phyloP scores from a whole-genome alignment of 2,888 invertebrate genomes.

The Dendrolimus pini region DNA sequence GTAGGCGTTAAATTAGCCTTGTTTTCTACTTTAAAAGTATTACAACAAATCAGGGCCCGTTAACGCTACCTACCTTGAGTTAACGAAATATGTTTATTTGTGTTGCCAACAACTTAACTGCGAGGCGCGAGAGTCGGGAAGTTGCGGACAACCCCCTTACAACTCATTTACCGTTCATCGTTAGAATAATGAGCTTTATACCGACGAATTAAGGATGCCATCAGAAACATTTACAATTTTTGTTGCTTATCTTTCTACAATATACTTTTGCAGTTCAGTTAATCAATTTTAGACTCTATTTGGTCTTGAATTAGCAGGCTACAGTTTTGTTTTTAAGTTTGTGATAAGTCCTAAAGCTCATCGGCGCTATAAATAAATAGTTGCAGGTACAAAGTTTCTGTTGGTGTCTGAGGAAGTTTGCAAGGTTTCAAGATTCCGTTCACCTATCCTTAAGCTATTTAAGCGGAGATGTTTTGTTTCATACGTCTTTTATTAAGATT shows the following conservation, averaged over 20 bases:
- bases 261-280: background rate
- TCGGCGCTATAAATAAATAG: constrained; percentile 64
- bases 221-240: background rate
- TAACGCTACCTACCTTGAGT: constrained; percentile 26
- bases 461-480: background rate
- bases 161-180: background rate
- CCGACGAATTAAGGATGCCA: constrained; percentile 9
- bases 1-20: background rate
- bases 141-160: constrained; percentile 16
- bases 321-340: constrained; percentile 2
- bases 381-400: constrained; percentile 42
- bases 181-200: constrained; percentile 17
- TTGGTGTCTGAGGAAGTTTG: background rate
- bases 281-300: background rate
- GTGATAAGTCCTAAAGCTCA: constrained; percentile 36
- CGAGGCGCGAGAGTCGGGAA: constrained; percentile 28
- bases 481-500: background rate
- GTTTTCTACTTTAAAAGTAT: constrained; percentile 1
- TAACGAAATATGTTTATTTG: constrained; percentile 49
- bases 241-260: background rate
- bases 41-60: constrained; percentile 31
- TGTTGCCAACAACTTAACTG: constrained; percentile 28
- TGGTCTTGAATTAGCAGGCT: too few relatives aligned
- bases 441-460: background rate
- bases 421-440: background rate